Evolutionary conservation across 2,113 vertebrate species (phyloP).

Genomic region (Origma solitaria): DNA sequence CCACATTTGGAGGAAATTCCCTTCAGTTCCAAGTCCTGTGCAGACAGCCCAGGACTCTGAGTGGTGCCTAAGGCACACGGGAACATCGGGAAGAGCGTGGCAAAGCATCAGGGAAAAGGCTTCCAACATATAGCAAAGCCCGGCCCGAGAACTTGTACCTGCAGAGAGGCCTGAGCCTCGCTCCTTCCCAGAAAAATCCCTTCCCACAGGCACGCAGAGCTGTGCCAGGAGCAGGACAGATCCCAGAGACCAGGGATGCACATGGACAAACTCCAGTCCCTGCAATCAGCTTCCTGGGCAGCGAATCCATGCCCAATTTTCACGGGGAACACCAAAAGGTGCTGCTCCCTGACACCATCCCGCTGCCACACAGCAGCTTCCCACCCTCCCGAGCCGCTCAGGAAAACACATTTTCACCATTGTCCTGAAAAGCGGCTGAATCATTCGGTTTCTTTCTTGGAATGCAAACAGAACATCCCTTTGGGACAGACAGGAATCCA

Average conservation of each 20-base stretch:
- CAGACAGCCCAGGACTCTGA: background rate
- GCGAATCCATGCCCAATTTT: background rate
- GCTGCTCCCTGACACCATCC: background rate
- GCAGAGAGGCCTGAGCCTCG: background rate
- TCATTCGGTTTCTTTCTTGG: background rate
- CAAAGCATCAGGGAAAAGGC: background rate
- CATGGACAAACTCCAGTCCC: background rate
- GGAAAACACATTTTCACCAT: background rate
- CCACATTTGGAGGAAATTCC: background rate
- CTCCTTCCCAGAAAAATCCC: background rate
- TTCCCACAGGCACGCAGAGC: fast-evolving
- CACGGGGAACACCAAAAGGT: background rate
- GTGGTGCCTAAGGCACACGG: fast-evolving
- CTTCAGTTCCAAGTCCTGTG: background rate
- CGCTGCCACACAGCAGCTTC: background rate
- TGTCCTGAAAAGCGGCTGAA: background rate
- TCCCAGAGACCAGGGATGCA: background rate
- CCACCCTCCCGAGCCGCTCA: background rate
- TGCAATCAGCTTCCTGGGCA: background rate
- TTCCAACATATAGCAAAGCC: background rate
- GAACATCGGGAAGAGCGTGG: background rate
- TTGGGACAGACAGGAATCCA: background rate
- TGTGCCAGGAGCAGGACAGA: background rate
- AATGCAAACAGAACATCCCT: background rate
- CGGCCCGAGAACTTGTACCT: background rate